phyloP scores from a whole-genome alignment of 2,888 invertebrate genomes.

The Xylocampa areola region DNA sequence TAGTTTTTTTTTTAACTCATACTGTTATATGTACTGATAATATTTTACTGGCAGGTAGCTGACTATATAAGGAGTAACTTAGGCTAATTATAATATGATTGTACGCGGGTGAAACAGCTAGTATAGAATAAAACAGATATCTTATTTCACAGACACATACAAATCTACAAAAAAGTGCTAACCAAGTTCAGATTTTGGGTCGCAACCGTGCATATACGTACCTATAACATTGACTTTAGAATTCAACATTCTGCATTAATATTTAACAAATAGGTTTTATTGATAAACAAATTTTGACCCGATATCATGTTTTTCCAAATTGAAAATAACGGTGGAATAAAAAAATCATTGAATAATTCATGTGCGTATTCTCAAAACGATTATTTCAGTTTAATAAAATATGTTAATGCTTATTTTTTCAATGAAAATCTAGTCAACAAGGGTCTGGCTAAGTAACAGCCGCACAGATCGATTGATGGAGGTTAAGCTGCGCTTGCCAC shows the following conservation, averaged over 20 bases:
- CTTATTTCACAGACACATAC: constrained; percentile 23
- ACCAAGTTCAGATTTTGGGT: constrained; percentile 31
- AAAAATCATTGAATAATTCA: constrained; percentile 50
- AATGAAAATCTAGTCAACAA: constrained; percentile 1
- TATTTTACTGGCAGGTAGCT: too few relatives aligned
- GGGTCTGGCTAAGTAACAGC: too few relatives aligned
- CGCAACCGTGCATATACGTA: constrained; percentile 45
- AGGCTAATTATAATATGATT: too few relatives aligned
- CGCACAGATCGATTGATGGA: too few relatives aligned
- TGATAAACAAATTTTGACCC: constrained; percentile 48
- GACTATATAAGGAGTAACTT: too few relatives aligned
- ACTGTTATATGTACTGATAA: too few relatives aligned
- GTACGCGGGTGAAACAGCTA: too few relatives aligned
- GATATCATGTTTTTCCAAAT: constrained; percentile 36
- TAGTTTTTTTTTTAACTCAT: too few relatives aligned
- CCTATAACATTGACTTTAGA: constrained; percentile 53
- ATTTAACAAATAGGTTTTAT: constrained; percentile 32
- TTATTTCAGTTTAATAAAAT: constrained; percentile 7
- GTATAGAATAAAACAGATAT: constrained; percentile 6
- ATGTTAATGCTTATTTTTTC: constrained; percentile 4
- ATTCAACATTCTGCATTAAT: constrained; percentile 40
- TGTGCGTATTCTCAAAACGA: not conserved
- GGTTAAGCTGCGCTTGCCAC: too few relatives aligned
- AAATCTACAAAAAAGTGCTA: constrained; percentile 10
- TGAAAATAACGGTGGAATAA: constrained; percentile 46